These are phyloP conservation scores for Adelges cooleyi DNA, from an alignment of 1,140 invertebrate species.

Conservation along the genomic window DNA sequence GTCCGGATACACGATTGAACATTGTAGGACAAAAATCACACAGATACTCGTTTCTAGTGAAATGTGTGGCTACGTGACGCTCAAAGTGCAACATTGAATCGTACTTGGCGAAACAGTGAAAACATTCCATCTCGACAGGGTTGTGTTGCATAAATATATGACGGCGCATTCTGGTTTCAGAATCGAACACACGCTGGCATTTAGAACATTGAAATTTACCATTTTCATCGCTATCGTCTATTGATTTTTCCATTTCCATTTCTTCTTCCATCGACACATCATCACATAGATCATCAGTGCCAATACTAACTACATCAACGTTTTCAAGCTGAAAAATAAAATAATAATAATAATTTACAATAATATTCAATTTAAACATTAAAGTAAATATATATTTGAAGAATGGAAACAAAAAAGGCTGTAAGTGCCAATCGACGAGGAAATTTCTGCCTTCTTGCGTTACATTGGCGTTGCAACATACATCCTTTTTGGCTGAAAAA, in stretches of 20 bases:
- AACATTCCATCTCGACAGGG: conserved; percentile 8
- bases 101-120: conserved; percentile 17
- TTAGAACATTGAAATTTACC: conserved; percentile 13
- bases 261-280: not conserved
- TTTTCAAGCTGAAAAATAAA: not conserved
- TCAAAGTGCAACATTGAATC: conserved; percentile 20
- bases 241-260: not conserved
- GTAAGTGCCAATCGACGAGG: no score
- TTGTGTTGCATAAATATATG: conserved; percentile 23
- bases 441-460: no score
- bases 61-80: conserved; percentile 16
- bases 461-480: no score
- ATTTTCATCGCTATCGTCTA: not conserved
- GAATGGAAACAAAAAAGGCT: no score
- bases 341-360: no score
- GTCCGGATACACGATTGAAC: conserved; percentile 8
- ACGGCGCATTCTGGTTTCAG: conserved; percentile 25
- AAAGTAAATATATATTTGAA: no score
- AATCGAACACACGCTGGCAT: conserved; percentile 8
- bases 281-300: not conserved
- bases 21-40: conserved; percentile 27
- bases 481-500: no score
- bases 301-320: not conserved
- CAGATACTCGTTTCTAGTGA: conserved; percentile 3
- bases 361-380: no score